Percentiles rank a stretch among this genome's conserved stretches.
phyloP scores from a whole-genome alignment of 2,888 invertebrate species.

The Xanthorhoe spadicearia region DNA sequence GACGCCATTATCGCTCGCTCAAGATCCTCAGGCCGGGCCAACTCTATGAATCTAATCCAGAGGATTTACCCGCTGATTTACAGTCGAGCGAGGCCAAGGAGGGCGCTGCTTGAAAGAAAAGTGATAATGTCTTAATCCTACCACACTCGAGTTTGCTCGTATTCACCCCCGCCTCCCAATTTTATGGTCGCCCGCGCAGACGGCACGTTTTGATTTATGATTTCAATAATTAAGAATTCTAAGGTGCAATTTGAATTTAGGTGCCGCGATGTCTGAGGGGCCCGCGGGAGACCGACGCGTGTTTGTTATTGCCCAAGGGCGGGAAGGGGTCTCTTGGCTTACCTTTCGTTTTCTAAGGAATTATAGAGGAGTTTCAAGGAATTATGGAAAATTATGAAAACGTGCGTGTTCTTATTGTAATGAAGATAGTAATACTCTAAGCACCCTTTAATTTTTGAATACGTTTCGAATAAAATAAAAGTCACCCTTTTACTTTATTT shows the following conservation, averaged over 20 bases:
- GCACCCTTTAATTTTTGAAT: slow-evolving; percentile 4
- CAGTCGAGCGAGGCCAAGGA: slow-evolving; percentile 74
- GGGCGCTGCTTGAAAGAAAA: slow-evolving; percentile 85
- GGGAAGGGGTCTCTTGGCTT: slow-evolving; percentile 75
- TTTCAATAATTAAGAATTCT: slow-evolving; percentile 85
- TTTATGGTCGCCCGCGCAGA: slow-evolving; percentile 83
- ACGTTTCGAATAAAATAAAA: neutral
- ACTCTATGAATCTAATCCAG: slow-evolving; percentile 85
- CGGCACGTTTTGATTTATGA: slow-evolving; percentile 84
- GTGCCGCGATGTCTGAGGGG: slow-evolving; percentile 72
- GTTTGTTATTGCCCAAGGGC: slow-evolving; percentile 80
- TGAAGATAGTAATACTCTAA: slow-evolving; percentile 14
- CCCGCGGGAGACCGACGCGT: slow-evolving; percentile 78
- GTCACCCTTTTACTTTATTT: slow-evolving; percentile 11
- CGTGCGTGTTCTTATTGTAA: slow-evolving; percentile 47
- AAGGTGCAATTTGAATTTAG: slow-evolving; percentile 84
- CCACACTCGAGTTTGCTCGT: slow-evolving; percentile 79
- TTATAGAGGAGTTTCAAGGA: slow-evolving; percentile 70
- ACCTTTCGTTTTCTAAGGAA: slow-evolving; percentile 75
- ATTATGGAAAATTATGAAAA: slow-evolving; percentile 64
- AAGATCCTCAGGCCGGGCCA: slow-evolving; percentile 81
- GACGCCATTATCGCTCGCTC: slow-evolving; percentile 79
- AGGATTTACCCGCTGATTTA: slow-evolving; percentile 85
- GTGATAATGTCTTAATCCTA: slow-evolving; percentile 88
- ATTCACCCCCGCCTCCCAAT: slow-evolving; percentile 65